Evolutionary conservation across 2,888 invertebrate genomes (phyloP).

Genomic region (Megalurothrips usitatus): DNA sequence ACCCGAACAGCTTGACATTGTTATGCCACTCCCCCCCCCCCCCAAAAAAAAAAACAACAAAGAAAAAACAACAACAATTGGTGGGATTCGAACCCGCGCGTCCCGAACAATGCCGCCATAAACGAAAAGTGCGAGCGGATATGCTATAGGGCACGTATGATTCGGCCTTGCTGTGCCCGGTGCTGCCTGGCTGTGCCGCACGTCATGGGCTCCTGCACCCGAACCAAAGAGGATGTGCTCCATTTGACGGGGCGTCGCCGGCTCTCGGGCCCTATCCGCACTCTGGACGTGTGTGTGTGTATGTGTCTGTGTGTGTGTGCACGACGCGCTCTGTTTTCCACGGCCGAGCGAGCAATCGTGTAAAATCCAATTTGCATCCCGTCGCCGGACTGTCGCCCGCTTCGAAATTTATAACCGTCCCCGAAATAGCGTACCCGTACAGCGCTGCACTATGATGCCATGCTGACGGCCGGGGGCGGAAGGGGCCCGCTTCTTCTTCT

Average conservation of each 20-base stretch:
- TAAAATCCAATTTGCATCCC: slow-evolving; percentile 23
- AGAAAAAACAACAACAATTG: too few relatives aligned
- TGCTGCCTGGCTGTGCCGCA: neutral
- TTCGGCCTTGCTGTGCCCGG: neutral
- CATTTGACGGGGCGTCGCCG: neutral
- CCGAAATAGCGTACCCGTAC: neutral
- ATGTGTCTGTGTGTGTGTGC: too few relatives aligned
- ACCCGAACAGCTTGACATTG: too few relatives aligned
- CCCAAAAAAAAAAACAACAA: too few relatives aligned
- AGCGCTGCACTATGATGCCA: neutral
- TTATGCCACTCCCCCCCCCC: too few relatives aligned
- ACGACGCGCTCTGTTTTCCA: neutral
- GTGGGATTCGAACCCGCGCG: neutral
- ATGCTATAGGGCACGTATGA: too few relatives aligned
- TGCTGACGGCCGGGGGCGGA: neutral
- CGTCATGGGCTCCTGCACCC: neutral
- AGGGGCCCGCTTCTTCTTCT: neutral
- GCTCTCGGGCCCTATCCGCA: too few relatives aligned
- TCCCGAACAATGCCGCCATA: slow-evolving; percentile 3
- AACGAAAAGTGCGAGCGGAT: slow-evolving; percentile 15
- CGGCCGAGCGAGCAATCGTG: slow-evolving; percentile 4
- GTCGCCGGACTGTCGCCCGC: neutral
- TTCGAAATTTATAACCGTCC: neutral
- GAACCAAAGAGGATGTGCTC: slow-evolving; percentile 26
- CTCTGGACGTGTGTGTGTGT: too few relatives aligned